Conservation (phyloP, 2,888 invertebrate genomes). For the Diloba caeruleocephala region DNA sequence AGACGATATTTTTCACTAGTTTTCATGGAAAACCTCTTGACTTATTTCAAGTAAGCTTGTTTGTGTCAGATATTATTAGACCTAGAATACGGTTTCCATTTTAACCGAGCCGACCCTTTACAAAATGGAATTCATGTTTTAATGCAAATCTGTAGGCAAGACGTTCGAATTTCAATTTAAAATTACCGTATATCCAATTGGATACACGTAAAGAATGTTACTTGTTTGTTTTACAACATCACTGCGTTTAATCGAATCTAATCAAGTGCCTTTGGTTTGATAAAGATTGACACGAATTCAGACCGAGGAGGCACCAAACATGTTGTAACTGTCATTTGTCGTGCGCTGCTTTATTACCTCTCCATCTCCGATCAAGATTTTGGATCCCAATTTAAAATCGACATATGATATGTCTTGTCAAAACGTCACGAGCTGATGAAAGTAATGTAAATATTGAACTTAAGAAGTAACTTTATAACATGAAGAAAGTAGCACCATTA, state of each 20-base stretch:
- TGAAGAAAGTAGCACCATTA: background rate
- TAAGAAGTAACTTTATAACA: slow-evolving; percentile 6
- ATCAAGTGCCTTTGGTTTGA: slow-evolving; percentile 58
- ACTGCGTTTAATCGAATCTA: slow-evolving; percentile 58
- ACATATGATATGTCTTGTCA: slow-evolving; percentile 36
- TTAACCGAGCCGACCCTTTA: background rate
- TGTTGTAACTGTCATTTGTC: slow-evolving; percentile 28
- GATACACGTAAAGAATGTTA: background rate
- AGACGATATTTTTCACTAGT: slow-evolving; percentile 10
- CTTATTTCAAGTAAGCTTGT: slow-evolving; percentile 1
- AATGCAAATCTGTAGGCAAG: background rate
- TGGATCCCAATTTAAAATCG: slow-evolving; percentile 42
- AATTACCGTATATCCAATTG: background rate
- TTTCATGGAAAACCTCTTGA: background rate
- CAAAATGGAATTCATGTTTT: slow-evolving; percentile 1
- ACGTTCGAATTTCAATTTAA: background rate
- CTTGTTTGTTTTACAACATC: slow-evolving; percentile 34
- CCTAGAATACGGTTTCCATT: slow-evolving; percentile 3
- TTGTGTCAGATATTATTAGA: background rate
- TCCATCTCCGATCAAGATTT: slow-evolving; percentile 41
- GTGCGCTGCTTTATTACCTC: slow-evolving; percentile 38
- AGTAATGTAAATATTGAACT: slow-evolving; percentile 21
- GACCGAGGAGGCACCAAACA: slow-evolving; percentile 33
- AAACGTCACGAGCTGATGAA: slow-evolving; percentile 16
- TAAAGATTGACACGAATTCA: slow-evolving; percentile 67